Percentiles rank a stretch among this genome's conserved stretches.
Conservation (phyloP, 2,113 vertebrate species). For the Nesospiza acunhae region DNA sequence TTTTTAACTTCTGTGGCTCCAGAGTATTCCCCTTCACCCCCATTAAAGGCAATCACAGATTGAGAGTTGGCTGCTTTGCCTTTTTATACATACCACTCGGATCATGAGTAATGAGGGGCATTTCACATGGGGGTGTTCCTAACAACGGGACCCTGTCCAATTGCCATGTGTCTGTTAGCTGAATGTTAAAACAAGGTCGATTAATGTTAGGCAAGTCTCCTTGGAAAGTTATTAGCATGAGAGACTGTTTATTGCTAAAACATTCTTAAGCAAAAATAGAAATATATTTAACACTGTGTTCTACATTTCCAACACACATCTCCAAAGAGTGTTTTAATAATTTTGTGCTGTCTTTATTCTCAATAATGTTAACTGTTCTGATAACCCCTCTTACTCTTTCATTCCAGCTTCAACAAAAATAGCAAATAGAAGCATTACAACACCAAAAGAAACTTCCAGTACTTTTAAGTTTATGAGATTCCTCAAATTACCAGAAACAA, state of each 20-base stretch:
- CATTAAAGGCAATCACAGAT: slow-evolving; percentile 60
- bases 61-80: slow-evolving; percentile 39
- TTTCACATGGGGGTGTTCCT: slow-evolving; percentile 57
- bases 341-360: slow-evolving; percentile 7
- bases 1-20: slow-evolving; percentile 37
- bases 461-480: not conserved
- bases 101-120: slow-evolving; percentile 64
- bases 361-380: not conserved
- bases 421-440: not conserved
- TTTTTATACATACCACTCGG: slow-evolving; percentile 22
- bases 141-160: slow-evolving; percentile 45
- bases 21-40: slow-evolving; percentile 6
- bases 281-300: slow-evolving; percentile 32
- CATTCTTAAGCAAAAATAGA: slow-evolving; percentile 70
- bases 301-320: not conserved
- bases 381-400: not conserved
- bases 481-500: not conserved
- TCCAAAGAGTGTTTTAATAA: not conserved
- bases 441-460: not conserved
- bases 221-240: slow-evolving; percentile 64
- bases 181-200: slow-evolving; percentile 68
- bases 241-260: slow-evolving; percentile 60
- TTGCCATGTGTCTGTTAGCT: slow-evolving; percentile 58
- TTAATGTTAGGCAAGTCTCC: slow-evolving; percentile 62
- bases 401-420: not conserved